Percentiles rank a stretch among this genome's conserved stretches.
Conservation (phyloP, 92 coral and sea anemone species). For the Diadumene lineata region DNA sequence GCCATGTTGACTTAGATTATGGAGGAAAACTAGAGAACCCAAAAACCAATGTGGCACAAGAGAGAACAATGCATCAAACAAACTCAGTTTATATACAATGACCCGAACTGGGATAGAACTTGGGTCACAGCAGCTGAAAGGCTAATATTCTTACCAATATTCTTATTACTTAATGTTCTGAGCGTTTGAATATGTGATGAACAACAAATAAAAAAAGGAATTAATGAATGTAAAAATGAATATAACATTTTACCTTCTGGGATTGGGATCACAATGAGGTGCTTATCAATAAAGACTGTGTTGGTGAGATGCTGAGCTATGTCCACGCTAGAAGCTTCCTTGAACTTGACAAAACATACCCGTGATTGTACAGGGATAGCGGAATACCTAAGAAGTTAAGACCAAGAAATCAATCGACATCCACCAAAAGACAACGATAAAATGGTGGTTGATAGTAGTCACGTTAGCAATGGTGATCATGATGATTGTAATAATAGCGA, state of each 20-base stretch:
- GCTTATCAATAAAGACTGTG: slow-evolving; percentile 94
- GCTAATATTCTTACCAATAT: too few relatives aligned
- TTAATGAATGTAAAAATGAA: too few relatives aligned
- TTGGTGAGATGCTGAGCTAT: slow-evolving; percentile 97
- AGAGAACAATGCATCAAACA: too few relatives aligned
- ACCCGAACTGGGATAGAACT: too few relatives aligned
- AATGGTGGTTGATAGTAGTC: not conserved
- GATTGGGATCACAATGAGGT: slow-evolving; percentile 92
- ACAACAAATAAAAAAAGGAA: not conserved
- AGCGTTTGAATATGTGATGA: too few relatives aligned
- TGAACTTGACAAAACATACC: slow-evolving; percentile 93
- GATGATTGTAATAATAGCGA: not conserved
- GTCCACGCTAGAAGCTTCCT: slow-evolving; percentile 84
- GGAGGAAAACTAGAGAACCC: too few relatives aligned
- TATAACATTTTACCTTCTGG: slow-evolving; percentile 81
- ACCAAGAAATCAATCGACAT: too few relatives aligned
- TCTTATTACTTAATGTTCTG: too few relatives aligned
- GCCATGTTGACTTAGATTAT: too few relatives aligned
- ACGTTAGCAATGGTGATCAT: not conserved
- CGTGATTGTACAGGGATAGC: slow-evolving; percentile 52
- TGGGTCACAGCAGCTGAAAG: too few relatives aligned
- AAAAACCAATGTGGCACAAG: too few relatives aligned
- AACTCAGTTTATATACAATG: too few relatives aligned
- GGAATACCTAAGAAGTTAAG: slow-evolving; percentile 14
- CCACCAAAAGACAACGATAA: not conserved